Conservation (phyloP, 1,140 invertebrate genomes). For the Maniola jurtina region DNA sequence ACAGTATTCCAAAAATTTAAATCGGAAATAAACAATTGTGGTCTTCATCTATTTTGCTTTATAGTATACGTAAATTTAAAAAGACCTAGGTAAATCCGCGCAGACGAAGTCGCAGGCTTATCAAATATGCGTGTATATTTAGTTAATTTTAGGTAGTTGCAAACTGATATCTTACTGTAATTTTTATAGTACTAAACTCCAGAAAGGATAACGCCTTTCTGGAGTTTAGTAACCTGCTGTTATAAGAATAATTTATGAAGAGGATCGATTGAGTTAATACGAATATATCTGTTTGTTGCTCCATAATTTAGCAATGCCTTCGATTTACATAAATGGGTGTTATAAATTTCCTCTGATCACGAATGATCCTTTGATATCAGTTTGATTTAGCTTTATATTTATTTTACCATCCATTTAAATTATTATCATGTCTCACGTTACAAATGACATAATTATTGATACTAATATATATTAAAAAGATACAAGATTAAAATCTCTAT, state of each 20-base stretch:
- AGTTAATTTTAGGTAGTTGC: too few species aligned
- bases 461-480: constrained; percentile 1
- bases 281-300: background rate
- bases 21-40: too few species aligned
- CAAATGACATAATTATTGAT: background rate
- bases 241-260: background rate
- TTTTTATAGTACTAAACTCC: background rate
- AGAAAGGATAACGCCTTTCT: too few species aligned
- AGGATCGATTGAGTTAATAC: background rate
- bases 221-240: too few species aligned
- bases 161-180: background rate
- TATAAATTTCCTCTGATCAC: background rate
- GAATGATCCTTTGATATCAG: background rate
- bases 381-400: background rate
- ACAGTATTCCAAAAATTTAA: too few species aligned
- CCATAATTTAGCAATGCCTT: background rate
- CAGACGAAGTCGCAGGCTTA: too few species aligned
- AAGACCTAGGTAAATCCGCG: too few species aligned
- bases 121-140: too few species aligned
- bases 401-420: background rate
- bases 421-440: background rate
- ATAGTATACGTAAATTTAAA: too few species aligned
- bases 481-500: background rate
- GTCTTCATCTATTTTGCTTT: too few species aligned
- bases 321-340: background rate